phyloP scores from a whole-genome alignment of 1,140 invertebrate species.

The Aricia agestis region DNA sequence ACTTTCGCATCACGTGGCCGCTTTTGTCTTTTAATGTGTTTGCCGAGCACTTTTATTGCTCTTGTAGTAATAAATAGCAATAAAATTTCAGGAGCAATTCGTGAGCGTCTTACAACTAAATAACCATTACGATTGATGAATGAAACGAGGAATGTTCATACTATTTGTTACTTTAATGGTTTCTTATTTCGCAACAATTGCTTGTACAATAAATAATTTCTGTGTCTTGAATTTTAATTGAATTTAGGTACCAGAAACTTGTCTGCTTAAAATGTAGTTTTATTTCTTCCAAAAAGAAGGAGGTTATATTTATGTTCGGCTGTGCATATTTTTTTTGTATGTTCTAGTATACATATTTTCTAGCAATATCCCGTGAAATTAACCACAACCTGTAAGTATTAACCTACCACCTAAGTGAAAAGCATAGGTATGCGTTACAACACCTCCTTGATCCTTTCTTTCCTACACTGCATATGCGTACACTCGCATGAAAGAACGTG shows the following conservation, averaged over 20 bases:
- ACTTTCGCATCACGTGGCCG: background rate
- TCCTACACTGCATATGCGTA: too few relatives aligned
- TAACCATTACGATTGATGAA: background rate
- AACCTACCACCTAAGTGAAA: too few relatives aligned
- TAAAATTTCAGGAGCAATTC: conserved; percentile 6
- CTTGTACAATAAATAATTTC: background rate
- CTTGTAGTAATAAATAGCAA: conserved; percentile 2
- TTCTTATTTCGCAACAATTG: background rate
- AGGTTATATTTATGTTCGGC: too few relatives aligned
- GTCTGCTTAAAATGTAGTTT: too few relatives aligned
- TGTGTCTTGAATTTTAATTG: background rate
- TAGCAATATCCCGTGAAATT: too few relatives aligned
- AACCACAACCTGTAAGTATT: too few relatives aligned
- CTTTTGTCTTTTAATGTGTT: conserved; percentile 6
- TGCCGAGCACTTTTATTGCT: background rate
- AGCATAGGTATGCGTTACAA: too few relatives aligned
- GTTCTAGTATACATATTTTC: too few relatives aligned
- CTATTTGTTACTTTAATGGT: background rate
- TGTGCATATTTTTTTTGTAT: too few relatives aligned
- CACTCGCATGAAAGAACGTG: too few relatives aligned
- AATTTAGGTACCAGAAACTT: background rate
- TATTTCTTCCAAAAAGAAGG: too few relatives aligned
- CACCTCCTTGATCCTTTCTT: too few relatives aligned
- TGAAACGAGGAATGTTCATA: background rate
- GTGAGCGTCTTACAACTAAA: background rate